Evolutionary conservation across 23 tunicate genomes (phyloP), one percentile per base, ranked within the genome.

Genomic region (Diplosoma virens): DNA sequence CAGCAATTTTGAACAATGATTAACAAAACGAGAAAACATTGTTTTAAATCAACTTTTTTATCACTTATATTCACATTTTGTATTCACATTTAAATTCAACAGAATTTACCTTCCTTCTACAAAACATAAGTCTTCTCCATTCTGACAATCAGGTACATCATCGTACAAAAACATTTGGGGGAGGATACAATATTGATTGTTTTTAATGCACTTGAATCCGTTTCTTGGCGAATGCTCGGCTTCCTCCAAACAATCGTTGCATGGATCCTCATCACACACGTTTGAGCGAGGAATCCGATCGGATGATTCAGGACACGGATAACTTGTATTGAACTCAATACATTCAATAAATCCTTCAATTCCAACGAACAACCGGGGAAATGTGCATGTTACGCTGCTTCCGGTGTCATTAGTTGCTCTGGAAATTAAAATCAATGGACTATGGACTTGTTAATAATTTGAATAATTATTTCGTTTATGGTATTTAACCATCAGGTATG

Each of bases 201-300:
- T 71, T 79, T 66, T 71, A 25, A 41, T 32, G 27, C 92, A 85
- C 61, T 85, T 85, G 54, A 85, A 85, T 17, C 92, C 92, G 25
- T 32, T 24, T 0, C 92, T 84, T 33, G 76, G 35, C 20, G 18
- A 36, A 59, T 75, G 27, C 66, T 65, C 23, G 25, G 35, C 52
- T 4, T 52, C 52, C 11, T 3, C 7, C 52, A 47, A 34, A 33
- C 92, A 85, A 23, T 36, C 84, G 22, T 66, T 55, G 46, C 92
- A 85, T 1, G 84, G 25, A 28, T 79, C 23, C 1, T 26, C 16
- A 33, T 85, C 92, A 33, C 92, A 85, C 69, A 61, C 35, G n/a
- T 11, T 29, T 27, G 17, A 18, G 11, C 69, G 34, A 6, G 9
- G 6, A 4, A n/a, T 4, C 21, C 30, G 35, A 27, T 26, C 6